Evolutionary conservation across 2,888 invertebrate species (phyloP), one percentile per base, ranked within the genome.

Genomic region (Chloroclystis v-ata): DNA sequence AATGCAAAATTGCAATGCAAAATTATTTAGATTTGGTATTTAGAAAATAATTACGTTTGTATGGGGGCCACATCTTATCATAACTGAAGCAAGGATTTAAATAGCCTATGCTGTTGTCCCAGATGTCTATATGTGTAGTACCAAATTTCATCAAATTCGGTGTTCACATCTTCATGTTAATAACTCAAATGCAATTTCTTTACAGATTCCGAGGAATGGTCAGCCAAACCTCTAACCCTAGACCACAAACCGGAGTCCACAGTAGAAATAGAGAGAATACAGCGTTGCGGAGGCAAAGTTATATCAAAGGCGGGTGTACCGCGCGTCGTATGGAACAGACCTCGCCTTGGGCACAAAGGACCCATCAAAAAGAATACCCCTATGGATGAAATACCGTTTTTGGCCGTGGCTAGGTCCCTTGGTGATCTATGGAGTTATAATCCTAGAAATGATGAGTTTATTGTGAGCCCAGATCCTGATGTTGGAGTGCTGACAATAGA

Each of bases 401-500:
- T 99, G 57, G 98, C 99, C 1, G 98, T 99, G 9, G 98, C 99
- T 1, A 90, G 99, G 63, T 97, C 98, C 28, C 85, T 99, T 37
- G 99, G 98, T 37, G 99, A 99, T 79, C 89, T 99, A 10, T 99
- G 99, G 99, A 98, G 98, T 66, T 98, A 97, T 77, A 98, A 98
- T 83, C 94, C 95, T 1, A 92, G 92, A 48, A 91, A 93, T 61
- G 93, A 97, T 76, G 94, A 95, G 76, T 99, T 97, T 82, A 94
- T 98, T 11, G 98, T 99, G n/a, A 97, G 97, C 24, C 99, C 99
- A 0, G 97, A 97, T 77, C 99, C 99, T 0, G 99, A 99, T 86
- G 96, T 98, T 8, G 91, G 92, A 49, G 97, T 97, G 1, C 86
- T 95, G 51, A 90, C 92, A 54, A 94, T 97, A 60, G 94, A 97